Conservation (phyloP, 1,140 invertebrate species). For the Cepaea nemoralis region DNA sequence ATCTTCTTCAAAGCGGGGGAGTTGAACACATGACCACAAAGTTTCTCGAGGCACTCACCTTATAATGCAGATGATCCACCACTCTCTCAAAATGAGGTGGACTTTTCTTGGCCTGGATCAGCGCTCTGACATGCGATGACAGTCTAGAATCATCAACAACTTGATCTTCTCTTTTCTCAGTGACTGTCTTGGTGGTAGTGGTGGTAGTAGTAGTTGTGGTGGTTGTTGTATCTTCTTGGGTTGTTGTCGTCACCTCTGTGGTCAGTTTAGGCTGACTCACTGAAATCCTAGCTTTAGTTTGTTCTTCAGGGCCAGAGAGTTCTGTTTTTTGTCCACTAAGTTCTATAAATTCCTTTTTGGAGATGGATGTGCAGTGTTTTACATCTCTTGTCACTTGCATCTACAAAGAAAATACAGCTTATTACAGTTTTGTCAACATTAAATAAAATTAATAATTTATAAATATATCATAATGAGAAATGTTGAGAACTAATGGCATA, state of each 20-base stretch:
- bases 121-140: conserved; percentile 16
- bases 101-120: conserved; percentile 24
- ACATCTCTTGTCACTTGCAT: background rate
- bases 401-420: too few species aligned
- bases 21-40: too few species aligned
- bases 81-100: conserved; percentile 15
- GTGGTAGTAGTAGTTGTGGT: conserved; percentile 29
- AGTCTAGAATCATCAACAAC: conserved; percentile 23
- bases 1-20: too few species aligned
- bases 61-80: conserved; percentile 32
- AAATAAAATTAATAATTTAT: too few species aligned
- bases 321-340: conserved; percentile 15
- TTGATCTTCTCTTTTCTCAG: conserved; percentile 21
- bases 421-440: too few species aligned
- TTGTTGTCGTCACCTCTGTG: conserved; percentile 6
- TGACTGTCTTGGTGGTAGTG: background rate
- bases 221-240: background rate
- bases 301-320: background rate
- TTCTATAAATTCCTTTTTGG: conserved; percentile 26
- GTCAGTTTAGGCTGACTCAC: background rate
- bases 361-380: conserved; percentile 13
- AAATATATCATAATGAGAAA: too few species aligned
- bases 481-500: too few species aligned
- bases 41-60: conserved; percentile 6
- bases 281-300: background rate